These are phyloP conservation scores for Panopea generosa DNA, from an alignment of 2,888 invertebrate genomes.

Conservation along the genomic window DNA sequence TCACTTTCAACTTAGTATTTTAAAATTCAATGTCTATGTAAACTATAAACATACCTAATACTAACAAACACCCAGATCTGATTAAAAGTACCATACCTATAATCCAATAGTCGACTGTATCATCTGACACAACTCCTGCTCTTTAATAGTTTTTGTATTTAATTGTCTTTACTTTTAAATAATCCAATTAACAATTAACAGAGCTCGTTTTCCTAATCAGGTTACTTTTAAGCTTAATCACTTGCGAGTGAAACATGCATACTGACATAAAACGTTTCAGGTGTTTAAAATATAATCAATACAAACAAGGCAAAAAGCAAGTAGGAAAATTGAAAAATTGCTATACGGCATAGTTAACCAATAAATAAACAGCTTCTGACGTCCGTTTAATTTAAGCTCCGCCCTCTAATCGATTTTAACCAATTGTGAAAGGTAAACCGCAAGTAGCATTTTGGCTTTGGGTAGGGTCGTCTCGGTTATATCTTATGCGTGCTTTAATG, in stretches of 20 bases:
- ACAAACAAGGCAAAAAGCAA: slow-evolving; percentile 25
- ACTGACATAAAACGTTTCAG: slow-evolving; percentile 35
- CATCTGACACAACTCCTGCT: too few species aligned
- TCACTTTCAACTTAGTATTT: too few species aligned
- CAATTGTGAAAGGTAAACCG: background rate
- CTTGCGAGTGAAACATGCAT: slow-evolving; percentile 6
- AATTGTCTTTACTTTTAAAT: too few species aligned
- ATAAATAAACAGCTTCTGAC: slow-evolving; percentile 21
- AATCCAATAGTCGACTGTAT: too few species aligned
- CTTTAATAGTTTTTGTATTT: too few species aligned
- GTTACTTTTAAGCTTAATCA: background rate
- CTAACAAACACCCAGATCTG: too few species aligned
- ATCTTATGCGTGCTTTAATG: slow-evolving; percentile 8
- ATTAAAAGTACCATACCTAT: too few species aligned
- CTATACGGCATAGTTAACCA: slow-evolving; percentile 21
- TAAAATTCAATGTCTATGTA: too few species aligned
- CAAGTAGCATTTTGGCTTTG: background rate
- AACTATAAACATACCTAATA: too few species aligned
- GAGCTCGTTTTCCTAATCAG: too few species aligned
- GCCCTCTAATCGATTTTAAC: slow-evolving; percentile 9
- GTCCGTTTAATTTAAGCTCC: slow-evolving; percentile 16
- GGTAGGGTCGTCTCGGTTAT: slow-evolving; percentile 2
- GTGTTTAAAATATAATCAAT: slow-evolving; percentile 46
- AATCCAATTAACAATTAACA: too few species aligned
- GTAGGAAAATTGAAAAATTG: slow-evolving; percentile 27